These are phyloP conservation scores for Trachelus tabidus DNA, from an alignment of 2,888 invertebrate species.

Conservation along the genomic window DNA sequence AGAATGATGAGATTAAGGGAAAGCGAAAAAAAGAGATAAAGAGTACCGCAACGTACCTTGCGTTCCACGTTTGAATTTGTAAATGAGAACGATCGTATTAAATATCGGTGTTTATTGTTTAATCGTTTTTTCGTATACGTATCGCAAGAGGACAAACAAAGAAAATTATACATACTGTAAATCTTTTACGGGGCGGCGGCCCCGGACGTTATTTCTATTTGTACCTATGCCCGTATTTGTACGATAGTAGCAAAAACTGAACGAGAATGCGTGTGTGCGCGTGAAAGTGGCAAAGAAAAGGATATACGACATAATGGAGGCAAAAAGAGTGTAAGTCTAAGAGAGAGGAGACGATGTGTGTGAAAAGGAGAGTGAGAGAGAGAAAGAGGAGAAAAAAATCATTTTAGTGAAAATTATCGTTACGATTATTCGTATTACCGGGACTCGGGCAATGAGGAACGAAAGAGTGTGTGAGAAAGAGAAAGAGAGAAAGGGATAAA, in stretches of 20 bases:
- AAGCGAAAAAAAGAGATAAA: conserved; percentile 22
- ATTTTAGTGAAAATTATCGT: background rate
- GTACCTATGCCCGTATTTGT: conserved; percentile 16
- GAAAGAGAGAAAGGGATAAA: background rate
- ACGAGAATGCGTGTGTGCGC: conserved; percentile 4
- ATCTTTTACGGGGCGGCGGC: conserved; percentile 4
- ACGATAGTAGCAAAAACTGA: conserved; percentile 20
- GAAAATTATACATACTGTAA: conserved; percentile 31
- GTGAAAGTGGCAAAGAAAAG: background rate
- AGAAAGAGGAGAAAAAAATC: conserved; percentile 1
- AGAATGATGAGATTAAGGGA: conserved; percentile 9
- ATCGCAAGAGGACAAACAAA: conserved; percentile 22
- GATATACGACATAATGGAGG: background rate
- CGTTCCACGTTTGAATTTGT: conserved; percentile 21
- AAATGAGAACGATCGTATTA: conserved; percentile 35
- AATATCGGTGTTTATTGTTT: conserved; percentile 42
- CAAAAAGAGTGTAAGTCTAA: conserved; percentile 4
- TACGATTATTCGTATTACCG: background rate
- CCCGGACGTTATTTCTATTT: conserved; percentile 4
- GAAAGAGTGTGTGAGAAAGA: background rate
- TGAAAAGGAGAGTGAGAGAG: background rate
- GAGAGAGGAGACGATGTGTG: conserved; percentile 17
- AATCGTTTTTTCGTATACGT: conserved; percentile 39
- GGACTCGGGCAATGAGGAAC: background rate
- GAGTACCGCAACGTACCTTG: conserved; percentile 8